Percentiles rank a stretch among this genome's conserved stretches.
Conservation (phyloP, 2,888 invertebrate species). For the Ichneumoninae sp. region DNA sequence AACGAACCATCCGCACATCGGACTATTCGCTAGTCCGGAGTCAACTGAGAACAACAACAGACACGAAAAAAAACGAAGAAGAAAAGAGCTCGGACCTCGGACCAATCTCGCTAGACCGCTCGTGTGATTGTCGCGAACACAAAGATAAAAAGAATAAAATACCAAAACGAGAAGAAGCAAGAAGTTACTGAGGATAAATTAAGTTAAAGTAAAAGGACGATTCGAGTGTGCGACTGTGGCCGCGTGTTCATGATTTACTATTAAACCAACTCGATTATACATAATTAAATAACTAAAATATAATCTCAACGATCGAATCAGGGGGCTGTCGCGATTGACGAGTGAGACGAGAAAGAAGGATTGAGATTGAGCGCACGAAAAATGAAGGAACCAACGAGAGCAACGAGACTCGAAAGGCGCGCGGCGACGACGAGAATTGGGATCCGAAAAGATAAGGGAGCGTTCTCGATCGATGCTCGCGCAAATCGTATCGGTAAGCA, state of each 20-base stretch:
- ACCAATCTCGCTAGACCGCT: conserved; percentile 58
- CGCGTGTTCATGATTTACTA: conserved; percentile 81
- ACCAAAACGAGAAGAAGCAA: conserved; percentile 24
- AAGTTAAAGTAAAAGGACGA: conserved; percentile 53
- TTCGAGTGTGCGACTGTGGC: conserved; percentile 78
- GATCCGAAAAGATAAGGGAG: conserved; percentile 39
- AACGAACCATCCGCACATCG: conserved; percentile 11
- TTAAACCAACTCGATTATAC: conserved; percentile 62
- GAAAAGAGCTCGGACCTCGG: conserved; percentile 51
- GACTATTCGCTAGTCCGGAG: conserved; percentile 11
- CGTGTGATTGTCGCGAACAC: conserved; percentile 44
- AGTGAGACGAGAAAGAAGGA: conserved; percentile 5
- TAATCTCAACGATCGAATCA: conserved; percentile 56
- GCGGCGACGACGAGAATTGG: conserved; percentile 38
- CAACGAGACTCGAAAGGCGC: conserved; percentile 58
- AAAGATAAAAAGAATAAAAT: conserved; percentile 31
- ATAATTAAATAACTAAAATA: conserved; percentile 61
- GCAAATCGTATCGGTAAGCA: neutral
- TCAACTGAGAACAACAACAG: conserved; percentile 8
- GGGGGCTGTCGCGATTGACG: conserved; percentile 44
- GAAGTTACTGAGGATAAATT: conserved; percentile 32
- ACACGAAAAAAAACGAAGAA: conserved; percentile 26
- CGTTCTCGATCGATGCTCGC: conserved; percentile 43
- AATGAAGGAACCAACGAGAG: conserved; percentile 19
- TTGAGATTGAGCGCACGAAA: neutral